A percentile compares a stretch with the other conserved stretches of the same genome.
Conservation (phyloP, 2,113 vertebrate species). For the Jacana jacana region DNA sequence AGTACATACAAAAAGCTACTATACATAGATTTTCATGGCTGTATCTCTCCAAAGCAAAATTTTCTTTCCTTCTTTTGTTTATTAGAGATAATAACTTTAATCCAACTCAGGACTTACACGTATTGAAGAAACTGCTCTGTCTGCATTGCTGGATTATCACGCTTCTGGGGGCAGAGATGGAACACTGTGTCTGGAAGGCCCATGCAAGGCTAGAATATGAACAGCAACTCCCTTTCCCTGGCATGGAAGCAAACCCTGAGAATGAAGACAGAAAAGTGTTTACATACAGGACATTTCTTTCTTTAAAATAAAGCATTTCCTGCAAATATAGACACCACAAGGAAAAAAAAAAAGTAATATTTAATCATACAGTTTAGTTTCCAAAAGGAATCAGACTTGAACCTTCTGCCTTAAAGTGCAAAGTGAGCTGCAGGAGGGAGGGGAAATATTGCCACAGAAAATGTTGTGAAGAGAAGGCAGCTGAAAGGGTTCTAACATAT, state of each 20-base stretch:
- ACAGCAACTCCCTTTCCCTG: background rate
- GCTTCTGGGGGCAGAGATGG: background rate
- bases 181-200: slow-evolving; percentile 32
- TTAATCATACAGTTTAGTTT: background rate
- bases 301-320: background rate
- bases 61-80: background rate
- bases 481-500: background rate
- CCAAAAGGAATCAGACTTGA: background rate
- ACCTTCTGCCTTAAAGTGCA: background rate
- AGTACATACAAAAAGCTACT: background rate
- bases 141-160: slow-evolving; percentile 41
- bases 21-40: background rate
- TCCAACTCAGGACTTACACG: slow-evolving; percentile 14
- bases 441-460: background rate
- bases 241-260: slow-evolving; percentile 36
- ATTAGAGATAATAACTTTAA: background rate
- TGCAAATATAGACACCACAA: accelerated
- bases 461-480: background rate
- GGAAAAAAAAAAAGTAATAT: background rate
- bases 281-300: background rate
- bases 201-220: slow-evolving; percentile 20
- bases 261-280: background rate
- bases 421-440: background rate
- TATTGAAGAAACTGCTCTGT: slow-evolving; percentile 71
- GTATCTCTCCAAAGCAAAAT: background rate